Evolutionary conservation across 2,888 invertebrate genomes (phyloP), one percentile per base, ranked within the genome.

Genomic region (Branchipolynoe longqiensis): DNA sequence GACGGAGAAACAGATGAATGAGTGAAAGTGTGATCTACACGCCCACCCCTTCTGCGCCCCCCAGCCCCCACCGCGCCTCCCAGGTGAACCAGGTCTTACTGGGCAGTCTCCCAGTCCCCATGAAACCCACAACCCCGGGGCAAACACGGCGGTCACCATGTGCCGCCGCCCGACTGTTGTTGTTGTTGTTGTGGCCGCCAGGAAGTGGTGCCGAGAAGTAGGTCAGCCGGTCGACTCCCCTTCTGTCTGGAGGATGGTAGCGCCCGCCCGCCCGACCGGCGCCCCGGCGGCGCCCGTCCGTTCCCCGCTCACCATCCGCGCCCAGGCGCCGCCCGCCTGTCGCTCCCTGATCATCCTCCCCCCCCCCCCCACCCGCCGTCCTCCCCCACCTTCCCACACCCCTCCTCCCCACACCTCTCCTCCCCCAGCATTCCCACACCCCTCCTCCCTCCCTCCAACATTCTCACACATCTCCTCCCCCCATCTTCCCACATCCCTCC

Each of bases 141-240:
- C 6, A n/a, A n/a, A n/a, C n/a, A n/a, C n/a, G n/a, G n/a, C n/a
- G n/a, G n/a, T n/a, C n/a, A n/a, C n/a, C n/a, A n/a, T n/a, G n/a
- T n/a, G n/a, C n/a, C n/a, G n/a, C n/a, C n/a, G n/a, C n/a, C n/a
- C n/a, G n/a, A n/a, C n/a, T 48, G 8, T 48, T 48, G 48, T 25
- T 62, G 25, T 62, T 62, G 62, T 62, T 62, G 62, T 62, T 62
- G 62, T 31, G 25, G 31, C 28, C 14, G 25, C 62, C 62, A 62
- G 62, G 62, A 62, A 62, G 62, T n/a, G n/a, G 62, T 31, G 62
- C 36, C 36, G 33, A 33, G 69, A 69, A 69, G 69, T 69, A 69
- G 69, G 69, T 33, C 69, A 69, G 69, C 12, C 4, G 3, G 36
- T 22, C 36, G 69, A 14, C 69, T 4, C 69, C 69, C 69, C 69